Percentiles rank a stretch among this genome's conserved stretches.
Conservation (phyloP, 2,797 vertebrate species). For the Loris lydekkerianus region DNA sequence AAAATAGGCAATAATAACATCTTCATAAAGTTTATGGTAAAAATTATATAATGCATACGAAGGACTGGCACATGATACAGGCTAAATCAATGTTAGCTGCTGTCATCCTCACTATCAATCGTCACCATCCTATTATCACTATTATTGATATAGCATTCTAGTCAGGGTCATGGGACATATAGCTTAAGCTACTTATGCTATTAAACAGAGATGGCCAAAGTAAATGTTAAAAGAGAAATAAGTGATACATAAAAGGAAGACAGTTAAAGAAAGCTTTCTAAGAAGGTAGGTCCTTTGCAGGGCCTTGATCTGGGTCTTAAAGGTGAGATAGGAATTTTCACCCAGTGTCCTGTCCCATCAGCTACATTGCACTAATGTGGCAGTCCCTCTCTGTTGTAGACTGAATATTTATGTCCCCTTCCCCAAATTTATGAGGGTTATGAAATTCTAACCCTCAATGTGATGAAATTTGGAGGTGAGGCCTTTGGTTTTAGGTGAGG, state of each 20-base stretch:
- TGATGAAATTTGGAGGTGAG: not conserved
- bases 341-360: not conserved
- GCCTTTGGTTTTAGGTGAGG: slow-evolving; percentile 18
- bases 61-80: not conserved
- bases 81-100: not conserved
- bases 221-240: not conserved
- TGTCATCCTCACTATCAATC: not conserved
- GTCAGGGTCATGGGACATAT: not conserved
- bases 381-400: not conserved
- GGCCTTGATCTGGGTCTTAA: not conserved
- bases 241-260: not conserved
- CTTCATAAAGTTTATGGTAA: not conserved
- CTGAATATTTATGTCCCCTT: not conserved
- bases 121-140: not conserved
- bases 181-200: not conserved
- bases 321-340: not conserved
- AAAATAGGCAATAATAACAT: not conserved
- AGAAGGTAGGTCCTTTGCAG: not conserved
- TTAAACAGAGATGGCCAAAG: slow-evolving; percentile 11
- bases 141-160: not conserved
- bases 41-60: not conserved
- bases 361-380: not conserved
- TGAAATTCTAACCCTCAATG: not conserved
- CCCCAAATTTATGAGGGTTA: not conserved
- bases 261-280: not conserved